These are phyloP conservation scores for Margarornis squamiger DNA, from an alignment of 2,797 vertebrate species.

Conservation along the genomic window DNA sequence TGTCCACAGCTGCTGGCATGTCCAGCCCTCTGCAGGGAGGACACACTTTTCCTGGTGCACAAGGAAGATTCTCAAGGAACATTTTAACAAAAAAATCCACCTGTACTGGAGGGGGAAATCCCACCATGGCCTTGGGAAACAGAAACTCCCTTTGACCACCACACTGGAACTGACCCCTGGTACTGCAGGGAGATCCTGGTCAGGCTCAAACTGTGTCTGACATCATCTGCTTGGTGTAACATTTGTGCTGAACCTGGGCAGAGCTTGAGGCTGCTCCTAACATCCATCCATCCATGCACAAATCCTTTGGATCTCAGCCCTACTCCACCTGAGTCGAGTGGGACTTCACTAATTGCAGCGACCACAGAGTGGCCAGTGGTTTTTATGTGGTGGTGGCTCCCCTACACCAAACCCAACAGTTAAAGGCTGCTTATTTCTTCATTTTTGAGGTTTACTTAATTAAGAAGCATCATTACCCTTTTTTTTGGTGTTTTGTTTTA, in stretches of 20 bases:
- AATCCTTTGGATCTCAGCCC: not conserved
- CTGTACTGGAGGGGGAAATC: not conserved
- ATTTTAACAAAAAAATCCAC: not conserved
- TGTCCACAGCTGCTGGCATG: slow-evolving; percentile 22
- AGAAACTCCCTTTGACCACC: not conserved
- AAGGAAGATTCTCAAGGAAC: not conserved
- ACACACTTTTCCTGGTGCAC: not conserved
- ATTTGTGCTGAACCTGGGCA: not conserved
- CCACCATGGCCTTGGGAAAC: not conserved
- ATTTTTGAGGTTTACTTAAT: slow-evolving; percentile 20
- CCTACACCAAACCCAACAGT: not conserved
- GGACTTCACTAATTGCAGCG: not conserved
- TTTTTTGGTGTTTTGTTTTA: not conserved
- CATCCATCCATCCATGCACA: not conserved
- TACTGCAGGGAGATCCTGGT: not conserved
- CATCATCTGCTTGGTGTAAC: not conserved
- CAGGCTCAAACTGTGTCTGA: not conserved
- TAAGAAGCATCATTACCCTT: not conserved
- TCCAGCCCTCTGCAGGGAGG: not conserved
- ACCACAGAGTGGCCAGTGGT: not conserved
- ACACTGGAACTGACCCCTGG: not conserved
- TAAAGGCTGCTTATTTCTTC: not conserved
- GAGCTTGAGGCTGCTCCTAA: not conserved
- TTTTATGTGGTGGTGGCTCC: not conserved
- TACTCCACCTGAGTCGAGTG: not conserved